A percentile compares a stretch with the other conserved stretches of the same genome.
These are phyloP conservation scores for Diorhabda elongata DNA, from an alignment of 1,140 invertebrate species.

Conservation along the genomic window DNA sequence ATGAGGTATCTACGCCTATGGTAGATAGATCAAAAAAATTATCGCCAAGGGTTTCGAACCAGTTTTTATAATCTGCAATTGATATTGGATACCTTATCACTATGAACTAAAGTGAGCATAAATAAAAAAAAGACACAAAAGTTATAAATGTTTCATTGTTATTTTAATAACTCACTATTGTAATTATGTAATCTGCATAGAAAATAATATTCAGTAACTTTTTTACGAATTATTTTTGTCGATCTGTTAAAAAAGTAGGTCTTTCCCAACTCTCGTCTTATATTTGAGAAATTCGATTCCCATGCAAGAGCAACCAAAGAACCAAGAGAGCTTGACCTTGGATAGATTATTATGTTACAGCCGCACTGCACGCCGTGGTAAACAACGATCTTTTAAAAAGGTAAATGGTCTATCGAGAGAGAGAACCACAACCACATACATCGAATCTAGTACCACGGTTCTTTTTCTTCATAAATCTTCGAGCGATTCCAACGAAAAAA, in stretches of 20 bases:
- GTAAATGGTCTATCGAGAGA: conserved; percentile 9
- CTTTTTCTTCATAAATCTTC: not conserved
- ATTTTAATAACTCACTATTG: not conserved
- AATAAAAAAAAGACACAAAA: not conserved
- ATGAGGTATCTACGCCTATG: too few species aligned
- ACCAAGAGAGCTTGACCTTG: conserved; percentile 13
- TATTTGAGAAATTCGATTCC: conserved; percentile 10
- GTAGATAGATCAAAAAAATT: too few species aligned
- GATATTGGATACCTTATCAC: too few species aligned
- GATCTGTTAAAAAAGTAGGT: conserved; percentile 4
- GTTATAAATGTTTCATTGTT: not conserved
- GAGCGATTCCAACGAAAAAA: not conserved
- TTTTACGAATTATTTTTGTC: not conserved
- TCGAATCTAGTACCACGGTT: not conserved
- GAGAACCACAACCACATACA: not conserved
- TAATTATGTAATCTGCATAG: not conserved
- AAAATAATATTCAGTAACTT: not conserved
- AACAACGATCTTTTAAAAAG: conserved; percentile 16
- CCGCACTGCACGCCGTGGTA: conserved; percentile 10
- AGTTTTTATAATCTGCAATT: too few species aligned
- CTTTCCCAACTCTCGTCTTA: not conserved
- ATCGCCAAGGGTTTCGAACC: too few species aligned
- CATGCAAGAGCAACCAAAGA: conserved; percentile 12
- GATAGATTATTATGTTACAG: conserved; percentile 12
- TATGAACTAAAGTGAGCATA: too few species aligned